Base-by-base conservation (phyloP, 2,797 vertebrate genomes). In the Scyliorhinus canicula region DNA sequence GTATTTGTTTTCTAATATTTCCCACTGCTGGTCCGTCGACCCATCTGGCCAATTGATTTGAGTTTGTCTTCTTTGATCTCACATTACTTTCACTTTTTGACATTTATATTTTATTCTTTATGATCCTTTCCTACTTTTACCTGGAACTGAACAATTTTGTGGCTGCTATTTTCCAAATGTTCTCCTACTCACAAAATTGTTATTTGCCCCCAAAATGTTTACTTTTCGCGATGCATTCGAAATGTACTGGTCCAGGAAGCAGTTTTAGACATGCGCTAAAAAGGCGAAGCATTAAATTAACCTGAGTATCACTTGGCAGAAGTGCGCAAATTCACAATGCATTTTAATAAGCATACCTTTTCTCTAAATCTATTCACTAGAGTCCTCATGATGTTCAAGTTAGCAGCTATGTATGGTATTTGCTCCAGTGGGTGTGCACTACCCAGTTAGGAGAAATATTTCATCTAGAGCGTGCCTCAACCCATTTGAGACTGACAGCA, bases 1-100 rank as follows among this genome's bases (percentile, higher is more conserved):
- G 60, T n/a, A 90, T 60, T 90, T 60, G 86, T 90, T 60, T 52
- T 57, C 6, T 90, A 60, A 90, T n/a, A 90, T 90, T 90, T 88
- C 16, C 14, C 14, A 57, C 35, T n/a, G 85, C 12, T n/a, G 4
- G 55, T 35, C 12, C 16, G 9, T 86, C 55, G 84, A 55, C 8
- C 31, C 28, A 52, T 57, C 16, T 57, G 52, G 16, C 86, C 52
- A 60, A 90, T 90, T n/a, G 55, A 6, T 82, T 82, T 44, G 16
- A 82, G 16, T 40, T 21, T 47, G 69, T 35, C 40, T 1, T 21
- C 4, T 44, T 82, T 77, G 16, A 40, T 86, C 86, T n/a, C 31
- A 60, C 31, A 3, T 5, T 16, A 21, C 31, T 52, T 31, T 52
- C 19, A 86, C 47, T 11, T 28, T 52, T 52, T 52, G 8, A 52